These are phyloP conservation scores for Mionectes macconnelli DNA, from an alignment of 2,113 vertebrate species.

Conservation along the genomic window DNA sequence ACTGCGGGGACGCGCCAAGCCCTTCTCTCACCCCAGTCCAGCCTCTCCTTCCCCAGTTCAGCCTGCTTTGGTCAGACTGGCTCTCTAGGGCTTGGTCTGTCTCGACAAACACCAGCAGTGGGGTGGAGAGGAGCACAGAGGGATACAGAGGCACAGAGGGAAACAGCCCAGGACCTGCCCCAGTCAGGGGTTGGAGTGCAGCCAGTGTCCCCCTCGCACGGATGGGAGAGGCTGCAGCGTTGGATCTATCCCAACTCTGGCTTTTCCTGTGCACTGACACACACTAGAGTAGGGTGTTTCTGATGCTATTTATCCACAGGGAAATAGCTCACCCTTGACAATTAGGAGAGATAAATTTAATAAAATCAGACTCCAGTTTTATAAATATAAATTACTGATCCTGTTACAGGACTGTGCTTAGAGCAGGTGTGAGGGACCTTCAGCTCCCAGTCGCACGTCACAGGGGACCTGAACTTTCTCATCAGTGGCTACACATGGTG, in stretches of 20 bases:
- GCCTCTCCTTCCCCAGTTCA: background rate
- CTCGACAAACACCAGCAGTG: rapidly evolving
- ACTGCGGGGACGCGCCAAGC: background rate
- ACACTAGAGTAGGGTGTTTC: background rate
- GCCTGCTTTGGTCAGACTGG: background rate
- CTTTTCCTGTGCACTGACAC: background rate
- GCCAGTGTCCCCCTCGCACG: rapidly evolving
- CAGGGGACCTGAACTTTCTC: background rate
- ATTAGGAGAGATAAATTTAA: slow-evolving; percentile 35
- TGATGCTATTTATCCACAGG: background rate
- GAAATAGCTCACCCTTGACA: slow-evolving; percentile 35
- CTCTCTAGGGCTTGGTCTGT: background rate
- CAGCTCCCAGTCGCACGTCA: background rate
- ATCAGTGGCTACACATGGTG: rapidly evolving
- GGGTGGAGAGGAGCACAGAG: background rate
- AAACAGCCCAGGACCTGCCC: background rate
- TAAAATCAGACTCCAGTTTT: background rate
- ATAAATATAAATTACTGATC: background rate
- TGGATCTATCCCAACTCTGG: background rate
- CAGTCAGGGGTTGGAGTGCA: rapidly evolving
- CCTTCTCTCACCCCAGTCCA: background rate
- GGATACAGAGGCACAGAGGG: background rate
- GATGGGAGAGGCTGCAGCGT: background rate
- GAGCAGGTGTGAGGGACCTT: slow-evolving; percentile 27
- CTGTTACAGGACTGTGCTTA: background rate